Evolutionary conservation across 2,888 invertebrate species (phyloP).

Genomic region (Athetis lepigone): DNA sequence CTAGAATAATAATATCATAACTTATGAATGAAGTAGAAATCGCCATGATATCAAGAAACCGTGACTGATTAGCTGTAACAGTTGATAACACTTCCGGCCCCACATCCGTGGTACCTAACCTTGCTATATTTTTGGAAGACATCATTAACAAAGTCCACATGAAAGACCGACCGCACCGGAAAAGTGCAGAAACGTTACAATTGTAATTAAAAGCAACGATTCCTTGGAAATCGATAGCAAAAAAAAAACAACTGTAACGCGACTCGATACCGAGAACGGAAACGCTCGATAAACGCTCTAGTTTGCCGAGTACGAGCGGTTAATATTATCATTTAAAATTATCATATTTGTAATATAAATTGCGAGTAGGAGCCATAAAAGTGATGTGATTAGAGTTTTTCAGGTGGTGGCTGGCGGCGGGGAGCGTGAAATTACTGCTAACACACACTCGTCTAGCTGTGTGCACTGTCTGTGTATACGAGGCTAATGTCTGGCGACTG

Average conservation of each 20-base stretch:
- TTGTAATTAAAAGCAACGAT: slow-evolving; percentile 74
- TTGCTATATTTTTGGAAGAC: slow-evolving; percentile 59
- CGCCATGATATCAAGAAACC: slow-evolving; percentile 42
- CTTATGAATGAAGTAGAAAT: slow-evolving; percentile 49
- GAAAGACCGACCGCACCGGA: slow-evolving; percentile 74
- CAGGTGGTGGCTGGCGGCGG: slow-evolving; percentile 73
- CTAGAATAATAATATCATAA: slow-evolving; percentile 23
- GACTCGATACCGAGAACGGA: slow-evolving; percentile 78
- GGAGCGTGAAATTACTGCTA: slow-evolving; percentile 82
- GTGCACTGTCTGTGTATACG: background rate
- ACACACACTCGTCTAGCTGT: slow-evolving; percentile 59
- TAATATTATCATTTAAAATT: slow-evolving; percentile 81
- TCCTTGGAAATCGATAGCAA: slow-evolving; percentile 80
- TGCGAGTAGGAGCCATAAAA: slow-evolving; percentile 75
- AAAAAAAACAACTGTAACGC: slow-evolving; percentile 63
- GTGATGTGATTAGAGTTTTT: slow-evolving; percentile 80
- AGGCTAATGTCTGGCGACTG: background rate
- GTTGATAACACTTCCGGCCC: slow-evolving; percentile 59
- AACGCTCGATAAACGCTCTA: slow-evolving; percentile 82
- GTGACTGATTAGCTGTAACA: slow-evolving; percentile 41
- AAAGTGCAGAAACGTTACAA: slow-evolving; percentile 68
- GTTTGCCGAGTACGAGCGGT: slow-evolving; percentile 68
- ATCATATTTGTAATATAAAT: slow-evolving; percentile 82
- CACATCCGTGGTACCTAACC: slow-evolving; percentile 54
- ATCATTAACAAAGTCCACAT: slow-evolving; percentile 60